phyloP scores from a whole-genome alignment of 2,797 vertebrate species.

The Neopelma chrysocephalum region DNA sequence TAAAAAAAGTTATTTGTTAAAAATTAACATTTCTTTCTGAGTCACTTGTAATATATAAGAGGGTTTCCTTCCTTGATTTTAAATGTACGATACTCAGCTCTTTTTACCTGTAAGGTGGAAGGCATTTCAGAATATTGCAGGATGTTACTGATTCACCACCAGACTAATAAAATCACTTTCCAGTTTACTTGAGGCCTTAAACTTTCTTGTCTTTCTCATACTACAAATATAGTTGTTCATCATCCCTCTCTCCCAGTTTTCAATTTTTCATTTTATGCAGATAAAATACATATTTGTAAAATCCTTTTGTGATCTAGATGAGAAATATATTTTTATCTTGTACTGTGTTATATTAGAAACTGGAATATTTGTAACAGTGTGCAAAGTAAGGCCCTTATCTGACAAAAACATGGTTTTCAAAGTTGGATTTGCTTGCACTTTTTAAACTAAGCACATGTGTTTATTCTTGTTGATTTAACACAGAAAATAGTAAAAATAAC shows the following conservation, averaged over 20 bases:
- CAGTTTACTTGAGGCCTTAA: neutral
- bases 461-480: neutral
- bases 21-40: neutral
- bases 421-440: neutral
- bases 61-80: neutral
- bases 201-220: neutral
- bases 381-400: neutral
- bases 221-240: neutral
- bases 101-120: neutral
- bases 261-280: neutral
- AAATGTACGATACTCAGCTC: neutral
- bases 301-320: neutral
- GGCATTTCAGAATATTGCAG: neutral
- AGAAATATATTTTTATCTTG: neutral
- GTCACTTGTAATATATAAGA: neutral
- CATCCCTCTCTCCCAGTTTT: neutral
- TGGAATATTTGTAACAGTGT: neutral
- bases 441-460: neutral
- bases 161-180: neutral
- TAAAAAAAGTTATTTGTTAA: neutral
- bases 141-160: neutral
- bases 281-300: neutral
- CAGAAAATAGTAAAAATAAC: neutral
- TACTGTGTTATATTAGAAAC: neutral
- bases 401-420: neutral